These are phyloP conservation scores for Drosophila niveifrons DNA, from an alignment of 2,888 invertebrate genomes.

Conservation along the genomic window DNA sequence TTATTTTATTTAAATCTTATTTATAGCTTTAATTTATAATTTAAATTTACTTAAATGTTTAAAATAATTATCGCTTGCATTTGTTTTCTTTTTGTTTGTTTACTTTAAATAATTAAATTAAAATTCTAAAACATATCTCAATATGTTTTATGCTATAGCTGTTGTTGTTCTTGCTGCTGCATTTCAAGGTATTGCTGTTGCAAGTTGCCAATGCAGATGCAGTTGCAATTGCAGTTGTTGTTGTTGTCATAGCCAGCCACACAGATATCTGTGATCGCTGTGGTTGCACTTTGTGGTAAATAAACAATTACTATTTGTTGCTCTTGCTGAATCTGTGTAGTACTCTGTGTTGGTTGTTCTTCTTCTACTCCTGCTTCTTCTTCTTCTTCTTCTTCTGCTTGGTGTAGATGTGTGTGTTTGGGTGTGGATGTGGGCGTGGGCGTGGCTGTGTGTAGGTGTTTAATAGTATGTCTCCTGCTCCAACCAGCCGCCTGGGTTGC, in stretches of 20 bases:
- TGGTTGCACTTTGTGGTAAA: slow-evolving; percentile 72
- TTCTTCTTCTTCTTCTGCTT: slow-evolving; percentile 14
- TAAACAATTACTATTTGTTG: slow-evolving; percentile 76
- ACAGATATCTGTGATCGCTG: slow-evolving; percentile 53
- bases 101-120: slow-evolving; percentile 85
- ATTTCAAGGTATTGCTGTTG: slow-evolving; percentile 49
- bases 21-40: slow-evolving; percentile 84
- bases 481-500: slow-evolving; percentile 99
- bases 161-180: slow-evolving; percentile 41
- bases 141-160: slow-evolving; percentile 72
- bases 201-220: slow-evolving; percentile 1
- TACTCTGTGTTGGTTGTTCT: slow-evolving; percentile 34
- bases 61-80: slow-evolving; percentile 85
- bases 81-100: slow-evolving; percentile 76
- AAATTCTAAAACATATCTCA: slow-evolving; percentile 83
- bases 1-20: slow-evolving; percentile 84
- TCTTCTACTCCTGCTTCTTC: slow-evolving; percentile 11
- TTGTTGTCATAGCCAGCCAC: slow-evolving; percentile 47
- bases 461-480: slow-evolving; percentile 99
- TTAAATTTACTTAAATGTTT: slow-evolving; percentile 85
- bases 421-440: slow-evolving; percentile 28
- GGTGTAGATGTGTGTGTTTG: slow-evolving; percentile 17
- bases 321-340: slow-evolving; percentile 48
- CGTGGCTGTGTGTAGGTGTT: slow-evolving; percentile 71
- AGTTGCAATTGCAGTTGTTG: slow-evolving; percentile 36